A percentile compares a stretch with the other conserved stretches of the same genome.
These are phyloP conservation scores for Melipona beecheii DNA, from an alignment of 2,888 invertebrate species.

Conservation along the genomic window DNA sequence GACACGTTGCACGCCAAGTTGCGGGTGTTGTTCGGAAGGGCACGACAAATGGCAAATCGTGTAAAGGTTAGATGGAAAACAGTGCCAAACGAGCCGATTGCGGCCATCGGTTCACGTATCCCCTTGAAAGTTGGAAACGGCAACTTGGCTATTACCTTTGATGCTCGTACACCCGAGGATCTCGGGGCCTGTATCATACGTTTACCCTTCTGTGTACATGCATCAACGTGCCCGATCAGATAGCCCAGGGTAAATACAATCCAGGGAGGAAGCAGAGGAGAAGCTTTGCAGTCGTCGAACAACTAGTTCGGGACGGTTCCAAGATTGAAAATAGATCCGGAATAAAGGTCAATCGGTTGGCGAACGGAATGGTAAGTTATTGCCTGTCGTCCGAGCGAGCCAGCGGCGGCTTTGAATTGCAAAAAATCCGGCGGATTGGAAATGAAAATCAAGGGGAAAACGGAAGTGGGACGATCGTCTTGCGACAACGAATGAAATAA, in stretches of 20 bases:
- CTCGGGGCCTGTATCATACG: slow-evolving; percentile 32
- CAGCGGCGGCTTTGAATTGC: slow-evolving; percentile 50
- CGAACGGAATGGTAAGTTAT: slow-evolving; percentile 45
- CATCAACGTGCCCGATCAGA: slow-evolving; percentile 48
- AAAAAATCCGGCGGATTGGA: slow-evolving; percentile 43
- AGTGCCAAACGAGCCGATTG: slow-evolving; percentile 34
- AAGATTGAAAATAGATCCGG: slow-evolving; percentile 59
- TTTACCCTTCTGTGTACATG: slow-evolving; percentile 29
- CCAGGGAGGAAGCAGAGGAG: slow-evolving; percentile 29
- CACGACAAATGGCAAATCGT: slow-evolving; percentile 10
- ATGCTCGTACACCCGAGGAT: slow-evolving; percentile 22
- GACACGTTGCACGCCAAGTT: background rate
- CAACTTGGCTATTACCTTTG: slow-evolving; percentile 52
- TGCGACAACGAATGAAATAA: slow-evolving; percentile 41
- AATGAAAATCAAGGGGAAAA: slow-evolving; percentile 45
- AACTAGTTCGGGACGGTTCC: slow-evolving; percentile 27
- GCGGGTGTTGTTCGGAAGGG: background rate
- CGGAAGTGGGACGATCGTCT: slow-evolving; percentile 27
- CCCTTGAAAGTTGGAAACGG: slow-evolving; percentile 45
- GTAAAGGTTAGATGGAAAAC: slow-evolving; percentile 23
- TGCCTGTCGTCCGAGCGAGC: slow-evolving; percentile 33
- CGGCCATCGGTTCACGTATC: slow-evolving; percentile 44
- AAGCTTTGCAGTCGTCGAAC: slow-evolving; percentile 20
- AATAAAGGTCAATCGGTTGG: slow-evolving; percentile 56
- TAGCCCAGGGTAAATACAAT: slow-evolving; percentile 43